Percentiles rank a stretch among this genome's conserved stretches.
phyloP scores from a whole-genome alignment of 1,140 invertebrate genomes.

The Macrobrachium rosenbergii region DNA sequence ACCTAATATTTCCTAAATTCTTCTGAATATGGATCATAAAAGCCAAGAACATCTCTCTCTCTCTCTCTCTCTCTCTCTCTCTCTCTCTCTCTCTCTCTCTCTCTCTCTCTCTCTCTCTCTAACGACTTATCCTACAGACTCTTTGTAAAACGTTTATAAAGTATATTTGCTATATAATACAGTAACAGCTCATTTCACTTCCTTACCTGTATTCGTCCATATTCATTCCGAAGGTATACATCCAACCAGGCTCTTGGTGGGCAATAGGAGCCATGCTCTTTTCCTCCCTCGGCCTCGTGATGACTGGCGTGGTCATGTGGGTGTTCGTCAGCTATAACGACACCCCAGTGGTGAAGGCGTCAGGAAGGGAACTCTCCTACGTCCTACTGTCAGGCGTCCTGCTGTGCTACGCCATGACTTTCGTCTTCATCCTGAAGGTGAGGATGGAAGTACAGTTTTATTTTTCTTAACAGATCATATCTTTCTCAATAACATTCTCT shows the following conservation, averaged over 20 bases:
- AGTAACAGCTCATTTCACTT: not conserved
- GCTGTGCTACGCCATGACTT: slow-evolving; percentile 90
- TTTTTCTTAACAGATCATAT: no score
- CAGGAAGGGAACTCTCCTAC: slow-evolving; percentile 89
- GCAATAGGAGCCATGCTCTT: slow-evolving; percentile 86
- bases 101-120: not conserved
- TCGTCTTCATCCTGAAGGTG: slow-evolving; percentile 79
- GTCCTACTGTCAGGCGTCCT: slow-evolving; percentile 89
- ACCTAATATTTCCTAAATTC: no score
- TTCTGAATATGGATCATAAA: no score
- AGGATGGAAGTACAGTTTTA: not conserved
- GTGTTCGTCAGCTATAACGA: slow-evolving; percentile 83
- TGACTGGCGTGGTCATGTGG: slow-evolving; percentile 71
- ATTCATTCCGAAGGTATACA: slow-evolving; percentile 74
- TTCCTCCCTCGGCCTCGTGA: slow-evolving; percentile 71
- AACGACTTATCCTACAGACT: not conserved
- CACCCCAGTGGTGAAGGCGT: slow-evolving; percentile 90
- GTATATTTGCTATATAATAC: not conserved
- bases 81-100: slow-evolving; percentile 12
- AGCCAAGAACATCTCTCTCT: no score
- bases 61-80: not conserved
- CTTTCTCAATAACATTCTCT: no score
- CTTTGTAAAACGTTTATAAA: not conserved
- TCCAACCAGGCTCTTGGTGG: slow-evolving; percentile 80
- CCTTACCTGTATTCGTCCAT: no score